Evolutionary conservation across 2,797 vertebrate genomes (phyloP).

Genomic region (Alca torda): DNA sequence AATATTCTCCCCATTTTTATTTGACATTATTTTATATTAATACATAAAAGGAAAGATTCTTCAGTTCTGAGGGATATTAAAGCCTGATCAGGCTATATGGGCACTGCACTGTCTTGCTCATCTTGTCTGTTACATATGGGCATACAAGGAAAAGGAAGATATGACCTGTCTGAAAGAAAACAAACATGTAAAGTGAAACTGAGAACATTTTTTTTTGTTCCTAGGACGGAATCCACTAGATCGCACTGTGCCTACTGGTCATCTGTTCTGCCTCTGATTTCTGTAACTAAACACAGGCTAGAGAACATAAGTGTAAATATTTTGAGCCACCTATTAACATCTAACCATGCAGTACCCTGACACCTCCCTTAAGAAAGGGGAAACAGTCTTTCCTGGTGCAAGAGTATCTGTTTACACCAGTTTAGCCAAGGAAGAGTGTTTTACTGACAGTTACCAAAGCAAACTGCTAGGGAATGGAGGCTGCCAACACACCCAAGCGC

Average conservation of each 20-base stretch:
- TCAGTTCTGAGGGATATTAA: neutral
- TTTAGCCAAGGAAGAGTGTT: neutral
- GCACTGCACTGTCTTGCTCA: neutral
- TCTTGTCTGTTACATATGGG: rapidly evolving
- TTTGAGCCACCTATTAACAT: neutral
- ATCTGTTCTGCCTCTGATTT: neutral
- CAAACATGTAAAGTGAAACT: rapidly evolving
- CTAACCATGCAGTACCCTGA: neutral
- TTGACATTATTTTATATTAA: neutral
- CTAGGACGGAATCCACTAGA: neutral
- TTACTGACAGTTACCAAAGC: neutral
- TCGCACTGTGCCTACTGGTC: rapidly evolving
- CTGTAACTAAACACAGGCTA: neutral
- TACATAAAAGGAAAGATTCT: neutral
- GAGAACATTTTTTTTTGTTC: neutral
- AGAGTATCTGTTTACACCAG: neutral
- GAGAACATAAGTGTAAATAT: neutral
- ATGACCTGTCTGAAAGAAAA: neutral
- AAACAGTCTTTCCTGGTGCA: no score
- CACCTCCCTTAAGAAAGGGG: neutral
- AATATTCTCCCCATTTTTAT: neutral
- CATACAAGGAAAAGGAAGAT: neutral
- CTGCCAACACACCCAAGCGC: neutral
- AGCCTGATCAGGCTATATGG: neutral
- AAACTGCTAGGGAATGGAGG: rapidly evolving